Conservation (phyloP, 2,113 vertebrate species). For the Aptenodytes forsteri region DNA sequence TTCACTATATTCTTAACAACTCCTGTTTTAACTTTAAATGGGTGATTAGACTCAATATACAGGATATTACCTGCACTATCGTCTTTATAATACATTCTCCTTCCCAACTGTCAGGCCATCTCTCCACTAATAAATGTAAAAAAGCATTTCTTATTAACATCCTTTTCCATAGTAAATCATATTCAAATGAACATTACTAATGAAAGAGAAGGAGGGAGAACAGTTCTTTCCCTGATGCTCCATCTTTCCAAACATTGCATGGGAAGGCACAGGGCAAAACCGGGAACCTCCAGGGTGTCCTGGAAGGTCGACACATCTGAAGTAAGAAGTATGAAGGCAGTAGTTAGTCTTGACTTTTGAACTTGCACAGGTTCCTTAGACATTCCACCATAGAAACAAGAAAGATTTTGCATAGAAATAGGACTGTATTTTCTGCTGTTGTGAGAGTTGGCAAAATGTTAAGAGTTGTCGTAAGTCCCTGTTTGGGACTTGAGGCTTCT, state of each 20-base stretch:
- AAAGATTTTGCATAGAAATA: neutral
- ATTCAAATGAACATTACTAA: slow-evolving; percentile 70
- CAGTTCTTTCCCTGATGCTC: neutral
- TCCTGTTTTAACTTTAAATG: slow-evolving; percentile 83
- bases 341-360: neutral
- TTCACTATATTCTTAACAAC: slow-evolving; percentile 82
- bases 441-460: neutral
- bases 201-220: slow-evolving; percentile 40
- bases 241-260: slow-evolving; percentile 36
- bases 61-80: slow-evolving; percentile 80
- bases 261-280: neutral
- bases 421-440: neutral
- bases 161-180: slow-evolving; percentile 72
- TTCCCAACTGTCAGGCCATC: slow-evolving; percentile 69
- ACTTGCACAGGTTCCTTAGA: neutral
- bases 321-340: neutral
- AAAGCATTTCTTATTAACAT: slow-evolving; percentile 74
- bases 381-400: neutral
- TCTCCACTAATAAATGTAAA: slow-evolving; percentile 73
- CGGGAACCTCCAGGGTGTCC: neutral
- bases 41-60: slow-evolving; percentile 82
- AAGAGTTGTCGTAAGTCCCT: neutral
- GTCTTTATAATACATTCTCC: slow-evolving; percentile 77
- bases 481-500: neutral
- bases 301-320: neutral